A percentile compares a stretch with the other conserved stretches of the same genome.
phyloP scores from a whole-genome alignment of 2,797 vertebrate genomes.

The Bryconaethiops microstoma region DNA sequence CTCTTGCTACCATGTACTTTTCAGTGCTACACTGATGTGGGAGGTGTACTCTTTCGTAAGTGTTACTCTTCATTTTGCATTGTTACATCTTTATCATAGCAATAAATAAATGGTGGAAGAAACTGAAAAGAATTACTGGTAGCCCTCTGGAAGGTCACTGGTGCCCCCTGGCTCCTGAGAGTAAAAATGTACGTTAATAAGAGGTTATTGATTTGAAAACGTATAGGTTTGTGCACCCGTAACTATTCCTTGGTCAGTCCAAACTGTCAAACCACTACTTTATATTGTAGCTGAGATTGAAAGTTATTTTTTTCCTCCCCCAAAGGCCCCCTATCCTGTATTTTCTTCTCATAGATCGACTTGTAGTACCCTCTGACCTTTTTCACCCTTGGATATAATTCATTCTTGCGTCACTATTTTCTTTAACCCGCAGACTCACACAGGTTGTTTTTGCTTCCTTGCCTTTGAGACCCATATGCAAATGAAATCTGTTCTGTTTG shows the following conservation, averaged over 20 bases:
- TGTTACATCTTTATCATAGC: not conserved
- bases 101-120: not conserved
- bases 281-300: not conserved
- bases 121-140: not conserved
- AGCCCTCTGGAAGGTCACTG: slow-evolving; percentile 15
- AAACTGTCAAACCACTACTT: not conserved
- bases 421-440: too few relatives aligned
- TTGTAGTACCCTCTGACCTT: too few relatives aligned
- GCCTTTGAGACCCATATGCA: too few relatives aligned
- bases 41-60: not conserved
- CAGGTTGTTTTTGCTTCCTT: too few relatives aligned
- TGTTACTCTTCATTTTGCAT: not conserved
- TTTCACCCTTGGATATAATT: too few relatives aligned
- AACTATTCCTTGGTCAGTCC: not conserved
- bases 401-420: too few relatives aligned
- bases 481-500: too few relatives aligned
- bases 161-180: slow-evolving; percentile 42
- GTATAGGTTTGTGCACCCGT: too few relatives aligned
- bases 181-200: not conserved
- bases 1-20: not conserved
- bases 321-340: too few relatives aligned
- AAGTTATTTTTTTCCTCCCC: not conserved
- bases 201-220: too few relatives aligned
- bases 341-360: not conserved
- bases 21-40: not conserved